These are phyloP conservation scores for Phoenoteleia sp. DNA, from an alignment of 2,888 invertebrate genomes.

Conservation along the genomic window DNA sequence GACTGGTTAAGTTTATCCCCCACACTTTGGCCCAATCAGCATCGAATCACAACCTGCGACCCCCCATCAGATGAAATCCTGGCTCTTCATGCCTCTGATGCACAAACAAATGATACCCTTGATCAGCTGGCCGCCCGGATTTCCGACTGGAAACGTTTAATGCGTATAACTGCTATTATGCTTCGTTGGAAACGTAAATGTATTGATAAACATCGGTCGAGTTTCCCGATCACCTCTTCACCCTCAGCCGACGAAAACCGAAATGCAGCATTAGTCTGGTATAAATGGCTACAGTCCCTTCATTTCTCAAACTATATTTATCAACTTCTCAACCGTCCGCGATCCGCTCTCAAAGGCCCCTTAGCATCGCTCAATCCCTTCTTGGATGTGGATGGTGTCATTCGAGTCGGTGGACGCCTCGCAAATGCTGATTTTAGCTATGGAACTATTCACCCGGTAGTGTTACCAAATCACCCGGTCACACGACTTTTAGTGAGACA, in stretches of 20 bases:
- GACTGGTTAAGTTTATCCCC: not conserved
- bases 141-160: not conserved
- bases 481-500: not conserved
- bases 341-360: too few relatives aligned
- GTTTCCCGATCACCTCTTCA: too few relatives aligned
- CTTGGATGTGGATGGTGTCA: not conserved
- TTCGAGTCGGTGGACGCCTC: not conserved
- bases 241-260: too few relatives aligned
- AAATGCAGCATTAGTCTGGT: too few relatives aligned
- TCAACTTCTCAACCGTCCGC: too few relatives aligned
- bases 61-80: not conserved
- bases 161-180: not conserved
- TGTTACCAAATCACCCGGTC: not conserved
- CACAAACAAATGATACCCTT: too few relatives aligned
- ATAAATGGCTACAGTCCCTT: not conserved
- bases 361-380: not conserved
- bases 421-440: not conserved
- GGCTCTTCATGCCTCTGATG: not conserved
- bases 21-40: not conserved
- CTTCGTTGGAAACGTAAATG: not conserved
- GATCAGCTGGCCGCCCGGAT: not conserved
- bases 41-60: too few relatives aligned
- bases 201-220: too few relatives aligned
- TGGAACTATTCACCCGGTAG: not conserved
- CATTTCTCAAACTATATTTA: too few relatives aligned